Percentiles rank a stretch among this genome's conserved stretches.
Evolutionary conservation across 2,113 vertebrate species (phyloP).

Genomic region (Opisthocomus hoazin): DNA sequence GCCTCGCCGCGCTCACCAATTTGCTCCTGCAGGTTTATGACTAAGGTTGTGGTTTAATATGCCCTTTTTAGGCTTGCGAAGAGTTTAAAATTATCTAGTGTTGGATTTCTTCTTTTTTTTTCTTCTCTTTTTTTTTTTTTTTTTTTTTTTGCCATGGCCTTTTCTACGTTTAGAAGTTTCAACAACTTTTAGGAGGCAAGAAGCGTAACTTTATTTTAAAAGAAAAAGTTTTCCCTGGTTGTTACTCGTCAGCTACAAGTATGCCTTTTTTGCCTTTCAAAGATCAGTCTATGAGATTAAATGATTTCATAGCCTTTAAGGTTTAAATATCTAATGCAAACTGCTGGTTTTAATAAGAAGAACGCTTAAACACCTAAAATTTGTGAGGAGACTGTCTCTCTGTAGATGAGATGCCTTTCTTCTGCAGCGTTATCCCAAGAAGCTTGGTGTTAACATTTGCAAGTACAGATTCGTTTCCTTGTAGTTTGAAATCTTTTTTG

Average conservation of each 20-base stretch:
- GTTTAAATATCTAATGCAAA: not conserved
- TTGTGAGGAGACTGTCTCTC: not conserved
- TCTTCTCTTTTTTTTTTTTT: not conserved
- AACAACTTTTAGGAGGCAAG: not conserved
- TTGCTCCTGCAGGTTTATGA: slow-evolving; percentile 69
- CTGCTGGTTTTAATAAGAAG: not conserved
- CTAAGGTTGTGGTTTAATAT: slow-evolving; percentile 70
- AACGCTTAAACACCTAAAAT: not conserved
- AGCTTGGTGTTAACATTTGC: not conserved
- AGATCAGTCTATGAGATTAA: not conserved
- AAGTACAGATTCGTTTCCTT: not conserved
- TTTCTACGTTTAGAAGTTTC: slow-evolving; percentile 43
- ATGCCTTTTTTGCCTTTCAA: not conserved
- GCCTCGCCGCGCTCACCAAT: slow-evolving; percentile 48
- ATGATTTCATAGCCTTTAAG: not conserved
- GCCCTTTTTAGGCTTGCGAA: slow-evolving; percentile 64
- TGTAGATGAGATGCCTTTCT: not conserved
- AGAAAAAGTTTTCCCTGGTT: not conserved
- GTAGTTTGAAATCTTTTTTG: not conserved
- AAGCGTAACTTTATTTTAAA: not conserved
- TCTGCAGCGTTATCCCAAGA: not conserved
- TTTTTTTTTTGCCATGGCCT: not conserved
- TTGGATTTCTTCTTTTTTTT: not conserved
- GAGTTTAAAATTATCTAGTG: slow-evolving; percentile 50
- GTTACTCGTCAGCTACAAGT: not conserved